A percentile compares a stretch with the other conserved stretches of the same genome.
Evolutionary conservation across 2,888 invertebrate genomes (phyloP).

Genomic region (Holacanthella duospinosa): DNA sequence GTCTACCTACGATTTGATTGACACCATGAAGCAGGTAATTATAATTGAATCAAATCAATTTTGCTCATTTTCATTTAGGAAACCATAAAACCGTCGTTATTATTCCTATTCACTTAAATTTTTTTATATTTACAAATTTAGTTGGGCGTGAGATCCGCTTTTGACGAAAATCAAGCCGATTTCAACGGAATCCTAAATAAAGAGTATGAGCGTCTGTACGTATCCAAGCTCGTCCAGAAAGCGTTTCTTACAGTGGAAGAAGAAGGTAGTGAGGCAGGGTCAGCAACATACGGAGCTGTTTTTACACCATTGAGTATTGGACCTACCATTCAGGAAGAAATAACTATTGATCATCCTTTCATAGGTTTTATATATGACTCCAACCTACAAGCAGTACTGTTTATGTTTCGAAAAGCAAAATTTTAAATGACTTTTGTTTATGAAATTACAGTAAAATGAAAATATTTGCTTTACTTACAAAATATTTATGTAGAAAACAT

Average conservation of each 20-base stretch:
- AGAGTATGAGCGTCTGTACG: slow-evolving; percentile 44
- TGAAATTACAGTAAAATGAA: too few species aligned
- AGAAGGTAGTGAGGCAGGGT: slow-evolving; percentile 73
- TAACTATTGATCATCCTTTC: slow-evolving; percentile 54
- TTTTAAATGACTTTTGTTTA: too few species aligned
- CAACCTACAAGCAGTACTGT: slow-evolving; percentile 49
- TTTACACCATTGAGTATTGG: slow-evolving; percentile 31
- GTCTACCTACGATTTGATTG: slow-evolving; percentile 54
- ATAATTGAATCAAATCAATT: background rate
- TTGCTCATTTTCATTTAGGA: too few species aligned
- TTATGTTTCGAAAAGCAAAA: slow-evolving; percentile 42
- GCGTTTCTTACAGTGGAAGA: slow-evolving; percentile 76
- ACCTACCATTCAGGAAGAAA: slow-evolving; percentile 26
- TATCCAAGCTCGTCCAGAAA: slow-evolving; percentile 67
- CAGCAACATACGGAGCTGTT: slow-evolving; percentile 54
- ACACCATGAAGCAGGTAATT: slow-evolving; percentile 53
- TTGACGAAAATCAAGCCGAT: slow-evolving; percentile 50
- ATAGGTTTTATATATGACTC: slow-evolving; percentile 55
- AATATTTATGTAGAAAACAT: too few species aligned
- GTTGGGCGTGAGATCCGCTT: slow-evolving; percentile 61
- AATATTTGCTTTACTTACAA: too few species aligned
- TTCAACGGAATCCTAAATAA: slow-evolving; percentile 54
- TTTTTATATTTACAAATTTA: slow-evolving; percentile 39
- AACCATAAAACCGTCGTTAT: too few species aligned
- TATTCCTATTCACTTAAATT: background rate